These are phyloP conservation scores for Macrocentrus cingulum DNA, from an alignment of 1,140 invertebrate species.

Conservation along the genomic window DNA sequence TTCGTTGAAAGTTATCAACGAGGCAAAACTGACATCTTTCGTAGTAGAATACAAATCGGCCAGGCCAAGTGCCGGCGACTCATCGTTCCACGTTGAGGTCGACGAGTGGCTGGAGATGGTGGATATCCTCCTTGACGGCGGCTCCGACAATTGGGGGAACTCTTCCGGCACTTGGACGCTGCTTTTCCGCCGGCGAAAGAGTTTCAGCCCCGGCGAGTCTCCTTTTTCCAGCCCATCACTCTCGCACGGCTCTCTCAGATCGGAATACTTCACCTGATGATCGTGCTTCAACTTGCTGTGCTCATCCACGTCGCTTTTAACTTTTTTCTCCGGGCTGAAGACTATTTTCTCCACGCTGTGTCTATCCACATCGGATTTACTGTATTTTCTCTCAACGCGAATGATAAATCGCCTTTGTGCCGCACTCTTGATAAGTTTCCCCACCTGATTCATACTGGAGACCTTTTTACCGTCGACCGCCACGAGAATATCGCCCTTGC, in stretches of 20 bases:
- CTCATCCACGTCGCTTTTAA: slow-evolving; percentile 34
- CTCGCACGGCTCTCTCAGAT: slow-evolving; percentile 44
- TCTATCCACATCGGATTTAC: slow-evolving; percentile 38
- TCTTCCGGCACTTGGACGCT: slow-evolving; percentile 39
- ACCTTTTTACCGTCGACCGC: slow-evolving; percentile 80
- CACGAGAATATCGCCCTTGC: slow-evolving; percentile 76
- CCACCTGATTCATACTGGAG: slow-evolving; percentile 72
- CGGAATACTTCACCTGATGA: slow-evolving; percentile 51
- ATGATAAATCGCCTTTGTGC: slow-evolving; percentile 54
- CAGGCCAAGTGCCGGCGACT: slow-evolving; percentile 30
- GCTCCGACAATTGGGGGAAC: slow-evolving; percentile 36
- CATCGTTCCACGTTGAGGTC: slow-evolving; percentile 40
- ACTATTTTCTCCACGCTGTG: slow-evolving; percentile 35
- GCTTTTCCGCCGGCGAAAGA: slow-evolving; percentile 50
- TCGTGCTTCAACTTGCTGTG: slow-evolving; percentile 38
- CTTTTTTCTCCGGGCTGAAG: slow-evolving; percentile 33
- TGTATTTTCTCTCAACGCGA: slow-evolving; percentile 63
- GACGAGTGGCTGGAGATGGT: slow-evolving; percentile 44
- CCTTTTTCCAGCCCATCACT: slow-evolving; percentile 28
- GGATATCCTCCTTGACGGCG: slow-evolving; percentile 49
- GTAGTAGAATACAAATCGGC: slow-evolving; percentile 52
- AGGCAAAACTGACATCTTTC: slow-evolving; percentile 45
- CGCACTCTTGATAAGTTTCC: slow-evolving; percentile 65
- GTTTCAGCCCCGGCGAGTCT: slow-evolving; percentile 36
- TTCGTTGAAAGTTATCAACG: slow-evolving; percentile 73